A percentile compares a stretch with the other conserved stretches of the same genome.
Evolutionary conservation across 2,888 invertebrate species (phyloP).

Genomic region (Drosophila koepferae): DNA sequence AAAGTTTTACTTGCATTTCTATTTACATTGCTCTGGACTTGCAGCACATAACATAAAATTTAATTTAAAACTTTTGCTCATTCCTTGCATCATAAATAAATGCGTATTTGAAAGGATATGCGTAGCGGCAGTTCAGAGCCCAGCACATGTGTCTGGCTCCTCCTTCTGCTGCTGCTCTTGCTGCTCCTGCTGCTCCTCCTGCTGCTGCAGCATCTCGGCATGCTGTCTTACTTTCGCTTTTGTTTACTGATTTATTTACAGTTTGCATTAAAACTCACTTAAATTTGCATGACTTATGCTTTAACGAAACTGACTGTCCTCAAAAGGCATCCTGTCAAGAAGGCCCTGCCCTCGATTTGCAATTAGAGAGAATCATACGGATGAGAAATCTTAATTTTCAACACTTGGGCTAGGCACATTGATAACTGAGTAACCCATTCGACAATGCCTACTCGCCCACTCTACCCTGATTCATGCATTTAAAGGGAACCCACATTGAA

Average conservation of each 20-base stretch:
- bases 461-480: neutral
- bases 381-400: neutral
- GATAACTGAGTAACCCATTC: neutral
- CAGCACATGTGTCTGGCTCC: conserved; percentile 48
- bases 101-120: conserved; percentile 62
- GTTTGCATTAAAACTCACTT: conserved; percentile 72
- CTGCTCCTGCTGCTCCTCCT: neutral
- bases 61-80: conserved; percentile 72
- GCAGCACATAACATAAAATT: conserved; percentile 62
- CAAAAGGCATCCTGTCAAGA: conserved; percentile 7
- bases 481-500: neutral
- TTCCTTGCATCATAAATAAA: conserved; percentile 64
- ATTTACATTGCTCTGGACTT: conserved; percentile 55
- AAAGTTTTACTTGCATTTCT: conserved; percentile 65
- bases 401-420: neutral
- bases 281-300: conserved; percentile 42
- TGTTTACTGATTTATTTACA: conserved; percentile 60
- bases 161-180: neutral
- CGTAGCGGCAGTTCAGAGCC: conserved; percentile 20
- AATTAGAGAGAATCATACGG: neutral
- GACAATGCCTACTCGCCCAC: neutral
- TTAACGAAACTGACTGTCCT: conserved; percentile 23
- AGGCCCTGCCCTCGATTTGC: neutral
- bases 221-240: conserved; percentile 22
- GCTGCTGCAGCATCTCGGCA: no score